Base-by-base conservation (phyloP, 2,888 invertebrate genomes). In the Cylindroiulus punctatus region DNA sequence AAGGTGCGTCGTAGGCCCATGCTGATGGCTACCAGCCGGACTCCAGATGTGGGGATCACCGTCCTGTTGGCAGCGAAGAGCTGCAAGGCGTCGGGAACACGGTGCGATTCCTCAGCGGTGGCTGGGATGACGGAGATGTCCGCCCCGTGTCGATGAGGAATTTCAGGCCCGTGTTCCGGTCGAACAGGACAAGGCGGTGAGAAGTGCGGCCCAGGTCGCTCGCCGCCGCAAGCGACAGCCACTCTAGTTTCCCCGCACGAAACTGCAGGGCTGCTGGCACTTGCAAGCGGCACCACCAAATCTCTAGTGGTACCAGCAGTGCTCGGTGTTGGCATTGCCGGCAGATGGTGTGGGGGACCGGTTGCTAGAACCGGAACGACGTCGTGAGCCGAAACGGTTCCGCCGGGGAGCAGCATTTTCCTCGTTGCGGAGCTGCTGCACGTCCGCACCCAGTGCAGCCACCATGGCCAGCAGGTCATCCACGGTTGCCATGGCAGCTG, bases 71-170 rank as follows among this genome's bases (percentile, higher is more conserved):
- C 57, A 3, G 52, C 65, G 5, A n/a, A n/a, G n/a, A n/a, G n/a
- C n/a, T n/a, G 12, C 7, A 0, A 17, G 40, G 10, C 30, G n/a
- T n/a, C n/a, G n/a, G n/a, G n/a, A n/a, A n/a, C n/a, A n/a, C 10
- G 30, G 0, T 83, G 83, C 12, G 5, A 1, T 8, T 85, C 85
- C 8, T 4, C 26, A 26, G 0, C 0, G 0, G 57, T 12, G 10
- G 44, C 65, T 17, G 85, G 85, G 2, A 85, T 0, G 2, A 85
- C 30, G 12, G 42, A 42, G 0, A 85, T 22, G 17, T 85, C 85
- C 0, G 85, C 85, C 0, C 85, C 85, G 85, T n/a, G 85, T 85
- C 85, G 22, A 85, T 65, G 26, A 85, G 30, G 65, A 65, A 85
- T 17, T 0, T 0, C 26, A 10, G 26, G 32, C 44, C 44, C n/a